Conservation (phyloP, 2,888 invertebrate species). For the Andrena flavipes region DNA sequence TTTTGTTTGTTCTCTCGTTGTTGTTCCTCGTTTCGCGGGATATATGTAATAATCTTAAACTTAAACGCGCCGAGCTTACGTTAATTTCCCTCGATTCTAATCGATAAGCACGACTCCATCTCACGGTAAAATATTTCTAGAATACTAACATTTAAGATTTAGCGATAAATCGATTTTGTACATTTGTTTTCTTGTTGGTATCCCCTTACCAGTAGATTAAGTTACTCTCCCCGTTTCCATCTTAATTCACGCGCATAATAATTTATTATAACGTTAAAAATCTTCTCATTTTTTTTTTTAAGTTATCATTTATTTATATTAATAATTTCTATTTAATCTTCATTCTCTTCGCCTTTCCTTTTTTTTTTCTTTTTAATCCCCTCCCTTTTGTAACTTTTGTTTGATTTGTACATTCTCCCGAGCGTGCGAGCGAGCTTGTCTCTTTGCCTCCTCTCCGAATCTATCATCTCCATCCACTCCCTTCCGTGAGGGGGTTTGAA, state of each 20-base stretch:
- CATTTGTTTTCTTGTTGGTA: constrained; percentile 81
- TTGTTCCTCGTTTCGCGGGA: constrained; percentile 41
- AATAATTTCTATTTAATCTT: constrained; percentile 81
- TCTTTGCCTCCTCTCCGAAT: constrained; percentile 43
- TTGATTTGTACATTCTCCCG: constrained; percentile 84
- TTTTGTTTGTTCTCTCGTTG: constrained; percentile 10
- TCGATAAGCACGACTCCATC: constrained; percentile 60
- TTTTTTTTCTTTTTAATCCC: neutral
- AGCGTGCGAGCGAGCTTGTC: constrained; percentile 78
- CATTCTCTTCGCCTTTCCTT: constrained; percentile 54
- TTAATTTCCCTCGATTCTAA: constrained; percentile 58
- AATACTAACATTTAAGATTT: constrained; percentile 83
- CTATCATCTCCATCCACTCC: constrained; percentile 41
- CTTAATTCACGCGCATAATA: constrained; percentile 76
- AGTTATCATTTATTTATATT: constrained; percentile 81
- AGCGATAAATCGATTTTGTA: constrained; percentile 83
- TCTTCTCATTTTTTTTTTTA: constrained; percentile 70
- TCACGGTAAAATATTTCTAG: constrained; percentile 80
- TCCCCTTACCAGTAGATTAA: constrained; percentile 72
- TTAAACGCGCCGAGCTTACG: constrained; percentile 59
- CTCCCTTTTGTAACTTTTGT: constrained; percentile 72
- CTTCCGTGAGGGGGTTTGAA: constrained; percentile 31
- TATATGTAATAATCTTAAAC: constrained; percentile 58
- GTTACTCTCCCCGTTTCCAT: constrained; percentile 57
- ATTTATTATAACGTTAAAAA: constrained; percentile 84